Base-by-base conservation (phyloP, 2,113 vertebrate genomes). In the Oostethus manadensis region DNA sequence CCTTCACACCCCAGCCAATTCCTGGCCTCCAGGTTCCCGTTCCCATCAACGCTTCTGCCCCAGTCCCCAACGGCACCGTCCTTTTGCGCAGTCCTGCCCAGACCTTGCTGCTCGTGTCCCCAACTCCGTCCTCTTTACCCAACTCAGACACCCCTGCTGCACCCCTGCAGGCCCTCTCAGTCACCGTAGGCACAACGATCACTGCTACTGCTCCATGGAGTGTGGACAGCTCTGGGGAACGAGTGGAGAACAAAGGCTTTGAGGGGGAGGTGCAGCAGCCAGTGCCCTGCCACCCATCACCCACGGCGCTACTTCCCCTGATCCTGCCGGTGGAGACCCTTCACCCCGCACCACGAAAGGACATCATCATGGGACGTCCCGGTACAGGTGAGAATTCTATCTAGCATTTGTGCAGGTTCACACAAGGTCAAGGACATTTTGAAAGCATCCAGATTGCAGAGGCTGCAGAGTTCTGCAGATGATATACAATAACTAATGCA, bases 331-430 rank as follows among this genome's bases (percentile, higher is more conserved):
- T 90, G 4, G 92, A 92, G 78, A 92, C 87, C 59, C 86, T 90
- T 71, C 93, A 94, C 68, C 94, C 93, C 0, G 88, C 89, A 2
- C 94, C 94, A 15, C 92, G 93, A 72, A 96, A 94, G 77, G 93
- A 95, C 77, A 92, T 96, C 82, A 93, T 96, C 79, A 95, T 96
- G 92, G 94, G 93, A 70, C 90, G 93, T 18, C 94, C 94, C 18
- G 94, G 94, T 68, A 95, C 94, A 87, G 94, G 94, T 96, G 91
- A 92, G 90, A 73, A 20, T 22, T 35, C 10, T 33, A 70, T 35
- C 10, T 33, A 70, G 14, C 42, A 50, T 51, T 45, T 18, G 17
- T 65, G 51, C 61, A 20, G 6, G 20, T 62, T 54, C n/a, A 20
- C 62, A 46, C 58, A 56, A 62, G 43, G 40, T 46, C 33, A 46